Evolutionary conservation across 1,140 invertebrate genomes (phyloP).

Genomic region (Matsumurasca onukii): DNA sequence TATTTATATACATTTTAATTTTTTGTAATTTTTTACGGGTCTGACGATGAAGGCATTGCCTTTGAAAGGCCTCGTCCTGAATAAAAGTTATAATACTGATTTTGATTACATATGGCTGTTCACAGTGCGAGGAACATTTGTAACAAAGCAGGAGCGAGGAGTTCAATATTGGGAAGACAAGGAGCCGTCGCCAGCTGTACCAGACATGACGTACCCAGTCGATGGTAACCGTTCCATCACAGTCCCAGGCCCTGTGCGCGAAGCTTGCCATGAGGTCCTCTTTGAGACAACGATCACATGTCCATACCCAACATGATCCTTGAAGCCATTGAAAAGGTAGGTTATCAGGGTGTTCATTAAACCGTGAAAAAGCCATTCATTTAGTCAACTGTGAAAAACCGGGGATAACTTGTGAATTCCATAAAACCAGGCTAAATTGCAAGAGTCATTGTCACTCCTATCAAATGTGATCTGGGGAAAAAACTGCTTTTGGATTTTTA

Average conservation of each 20-base stretch:
- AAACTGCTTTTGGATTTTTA: not conserved
- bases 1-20: too few species aligned
- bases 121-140: constrained; percentile 73
- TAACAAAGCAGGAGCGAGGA: constrained; percentile 71
- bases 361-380: not conserved
- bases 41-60: too few species aligned
- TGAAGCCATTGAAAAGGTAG: constrained; percentile 74
- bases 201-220: constrained; percentile 59
- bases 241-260: constrained; percentile 71
- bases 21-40: too few species aligned
- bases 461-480: not conserved
- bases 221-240: constrained; percentile 58
- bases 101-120: too few species aligned
- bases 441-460: not conserved
- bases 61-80: too few species aligned
- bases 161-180: constrained; percentile 54
- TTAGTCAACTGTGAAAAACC: not conserved
- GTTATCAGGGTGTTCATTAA: constrained; percentile 6
- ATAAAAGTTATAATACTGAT: too few species aligned
- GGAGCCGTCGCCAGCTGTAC: constrained; percentile 41
- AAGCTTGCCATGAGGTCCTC: constrained; percentile 77
- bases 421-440: not conserved
- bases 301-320: constrained; percentile 82
- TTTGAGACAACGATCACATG: constrained; percentile 87
- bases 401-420: not conserved